Base-by-base conservation (phyloP, 1,140 invertebrate species). In the Pseudobourletiella spinata region DNA sequence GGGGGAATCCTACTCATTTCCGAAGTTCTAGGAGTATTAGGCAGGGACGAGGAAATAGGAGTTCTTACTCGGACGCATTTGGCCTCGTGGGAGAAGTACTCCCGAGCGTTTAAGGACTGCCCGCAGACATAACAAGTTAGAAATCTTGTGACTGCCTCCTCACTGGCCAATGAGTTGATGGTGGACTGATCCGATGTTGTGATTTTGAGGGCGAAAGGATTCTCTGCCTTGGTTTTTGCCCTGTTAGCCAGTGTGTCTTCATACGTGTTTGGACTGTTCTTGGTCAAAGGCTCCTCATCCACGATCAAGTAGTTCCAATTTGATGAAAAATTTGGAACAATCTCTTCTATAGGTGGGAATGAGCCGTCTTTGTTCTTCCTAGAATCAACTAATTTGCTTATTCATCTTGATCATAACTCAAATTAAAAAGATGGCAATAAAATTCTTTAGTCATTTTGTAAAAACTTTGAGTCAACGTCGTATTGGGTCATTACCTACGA, bases 151-250 rank as follows among this genome's bases (percentile, higher is more conserved):
- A 39, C n/a, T 15, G 52, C 52, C 18, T 55, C 52, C 39, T 55
- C 52, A 8, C 11, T 32, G 26, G 52, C 15, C 3, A 55, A 25
- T 3, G 52, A 55, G 29, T 32, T 22, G 14, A 55, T 35, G n/a
- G 29, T 55, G 3, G 52, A 55, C 22, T 55, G 52, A 20, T 55
- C 20, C 3, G 52, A 55, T 14, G 52, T 55, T 6, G 52, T 55
- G 18, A 55, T 55, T 39, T 55, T 55, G 3, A 55, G 22, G 20
- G 52, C 6, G 14, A 14, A 39, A 3, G 14, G 15, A 55, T 11
- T 55, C 4, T 11, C n/a, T n/a, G 4, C 28, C 18, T 39, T 55
- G 6, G 52, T 3, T 26, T 55, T 55, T 3, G 48, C 14, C 28
- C 48, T 3, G 11, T 28, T 4, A 2, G 2, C 3, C 16, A 32